These are phyloP conservation scores for Ceratotherium simum DNA, from an alignment of 2,113 vertebrate genomes.

Conservation along the genomic window DNA sequence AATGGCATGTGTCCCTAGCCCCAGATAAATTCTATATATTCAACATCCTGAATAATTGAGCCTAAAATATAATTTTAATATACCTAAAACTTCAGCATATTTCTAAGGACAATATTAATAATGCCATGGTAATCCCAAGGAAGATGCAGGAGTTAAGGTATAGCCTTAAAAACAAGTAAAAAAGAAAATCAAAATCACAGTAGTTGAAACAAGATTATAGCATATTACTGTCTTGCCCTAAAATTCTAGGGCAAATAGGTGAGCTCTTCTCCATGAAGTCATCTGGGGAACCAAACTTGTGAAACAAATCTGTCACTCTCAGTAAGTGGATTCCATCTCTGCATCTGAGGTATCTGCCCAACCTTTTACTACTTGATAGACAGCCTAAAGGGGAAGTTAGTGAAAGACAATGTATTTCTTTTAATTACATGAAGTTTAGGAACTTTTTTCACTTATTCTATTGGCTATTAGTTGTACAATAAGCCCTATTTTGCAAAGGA, in stretches of 20 bases:
- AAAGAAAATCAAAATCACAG: background rate
- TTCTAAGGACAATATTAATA: background rate
- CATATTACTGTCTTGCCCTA: background rate
- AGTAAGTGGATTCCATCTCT: background rate
- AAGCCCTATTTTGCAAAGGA: background rate
- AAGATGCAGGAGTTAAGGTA: background rate
- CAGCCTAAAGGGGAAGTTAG: background rate
- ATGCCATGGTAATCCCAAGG: background rate
- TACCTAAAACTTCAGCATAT: background rate
- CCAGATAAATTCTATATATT: background rate
- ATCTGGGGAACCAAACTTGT: background rate
- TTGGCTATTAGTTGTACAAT: background rate
- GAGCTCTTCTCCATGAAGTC: background rate
- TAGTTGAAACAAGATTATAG: background rate
- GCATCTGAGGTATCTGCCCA: background rate
- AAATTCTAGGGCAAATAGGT: background rate
- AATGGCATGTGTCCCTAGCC: background rate
- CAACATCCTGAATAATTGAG: background rate
- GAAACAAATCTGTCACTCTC: background rate
- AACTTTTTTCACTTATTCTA: background rate
- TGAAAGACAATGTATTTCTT: background rate
- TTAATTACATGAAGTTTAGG: background rate
- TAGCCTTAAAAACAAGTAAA: background rate
- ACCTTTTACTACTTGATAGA: background rate
- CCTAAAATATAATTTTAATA: slow-evolving; percentile 5